Evolutionary conservation across 2,113 vertebrate species (phyloP).

Genomic region (Hepsetus odoe): DNA sequence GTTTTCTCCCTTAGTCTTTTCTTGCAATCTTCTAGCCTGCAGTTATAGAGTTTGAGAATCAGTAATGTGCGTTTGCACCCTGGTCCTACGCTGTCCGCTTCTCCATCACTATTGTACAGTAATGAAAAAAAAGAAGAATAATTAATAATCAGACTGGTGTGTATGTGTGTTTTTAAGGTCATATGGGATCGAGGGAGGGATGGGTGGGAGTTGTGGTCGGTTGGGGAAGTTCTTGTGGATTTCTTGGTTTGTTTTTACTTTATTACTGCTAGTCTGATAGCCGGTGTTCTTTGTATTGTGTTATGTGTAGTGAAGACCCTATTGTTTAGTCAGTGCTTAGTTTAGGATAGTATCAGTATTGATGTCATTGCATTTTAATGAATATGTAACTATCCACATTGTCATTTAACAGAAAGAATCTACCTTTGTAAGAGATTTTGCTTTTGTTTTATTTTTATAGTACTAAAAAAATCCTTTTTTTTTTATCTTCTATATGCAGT

Average conservation of each 20-base stretch:
- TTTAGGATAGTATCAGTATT: conserved; percentile 68
- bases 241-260: conserved; percentile 40
- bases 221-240: conserved; percentile 9
- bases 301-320: conserved; percentile 67
- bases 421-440: conserved; percentile 62
- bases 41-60: conserved; percentile 28
- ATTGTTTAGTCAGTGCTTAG: conserved; percentile 68
- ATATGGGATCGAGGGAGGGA: conserved; percentile 47
- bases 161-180: conserved; percentile 61
- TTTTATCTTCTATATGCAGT: conserved; percentile 55
- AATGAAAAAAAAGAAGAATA: conserved; percentile 64
- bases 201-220: conserved; percentile 42
- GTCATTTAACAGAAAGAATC: conserved; percentile 69
- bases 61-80: conserved; percentile 46
- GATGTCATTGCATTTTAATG: conserved; percentile 72
- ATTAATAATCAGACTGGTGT: conserved; percentile 63
- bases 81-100: conserved; percentile 56
- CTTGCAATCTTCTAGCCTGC: conserved; percentile 19
- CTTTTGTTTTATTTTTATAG: conserved; percentile 70
- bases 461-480: conserved; percentile 62
- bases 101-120: conserved; percentile 66
- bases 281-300: conserved; percentile 37
- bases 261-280: conserved; percentile 43
- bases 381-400: conserved; percentile 65
- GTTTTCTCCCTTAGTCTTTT: not conserved